Evolutionary conservation across 1,140 invertebrate genomes (phyloP), one percentile per base, ranked within the genome.

Genomic region (Drosophila pectinifera): DNA sequence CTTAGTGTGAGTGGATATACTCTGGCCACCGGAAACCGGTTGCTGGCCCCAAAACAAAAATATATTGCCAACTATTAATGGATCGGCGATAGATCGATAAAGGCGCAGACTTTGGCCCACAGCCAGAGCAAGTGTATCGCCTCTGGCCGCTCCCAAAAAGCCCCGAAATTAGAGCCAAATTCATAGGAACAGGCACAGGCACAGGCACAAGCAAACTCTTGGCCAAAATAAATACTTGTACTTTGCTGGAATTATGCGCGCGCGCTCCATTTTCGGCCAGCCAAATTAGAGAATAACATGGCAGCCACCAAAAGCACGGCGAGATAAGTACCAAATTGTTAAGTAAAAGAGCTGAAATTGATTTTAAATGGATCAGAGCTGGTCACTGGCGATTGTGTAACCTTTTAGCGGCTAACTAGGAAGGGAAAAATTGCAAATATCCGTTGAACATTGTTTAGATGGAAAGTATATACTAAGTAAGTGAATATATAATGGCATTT

Each of bases 1-100:
- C 41, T 43, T 20, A 51, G 73, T 73, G 38, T 73, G 56, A 55
- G 42, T 64, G 42, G 28, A n/a, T n/a, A 34, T 22, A 53, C 31
- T 39, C 45, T 34, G 45, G 26, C 43, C 34, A 55, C 68, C 69
- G 62, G 54, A 64, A 88, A 86, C 83, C 83, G 83, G 83, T 86
- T 86, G 48, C 39, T 88, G 75, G 78, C 11, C 62, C 75, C 78
- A 88, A 78, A 86, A 86, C 83, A 88, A 79, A 86, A 86, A 54
- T 54, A 54, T 64, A 70, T 77, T 88, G 83, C 82, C 79, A 79
- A 69, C 75, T 79, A 83, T 88, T 83, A 86, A 79, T 86, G 83
- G 72, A 69, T 88, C 86, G 80, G 72, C 83, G 83, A 73, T 86
- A 86, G 57, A 73, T 76, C 74, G 74, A 77, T 69, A 53, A 36